A percentile compares a stretch with the other conserved stretches of the same genome.
Conservation (phyloP, 2,888 invertebrate genomes). For the Teleiodes luculella region DNA sequence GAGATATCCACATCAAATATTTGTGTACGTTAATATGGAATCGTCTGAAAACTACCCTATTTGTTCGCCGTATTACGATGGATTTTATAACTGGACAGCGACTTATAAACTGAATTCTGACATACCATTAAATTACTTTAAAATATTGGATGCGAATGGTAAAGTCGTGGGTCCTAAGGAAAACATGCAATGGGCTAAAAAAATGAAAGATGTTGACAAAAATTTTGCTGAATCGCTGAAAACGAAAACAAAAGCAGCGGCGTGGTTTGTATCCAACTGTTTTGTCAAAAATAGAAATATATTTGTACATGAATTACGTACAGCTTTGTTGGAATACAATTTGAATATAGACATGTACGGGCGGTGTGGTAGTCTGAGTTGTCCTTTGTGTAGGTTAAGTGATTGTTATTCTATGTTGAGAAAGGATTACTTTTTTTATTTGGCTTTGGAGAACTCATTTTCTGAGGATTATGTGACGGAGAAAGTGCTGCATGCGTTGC, state of each 20-base stretch:
- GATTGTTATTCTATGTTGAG: slow-evolving; percentile 23
- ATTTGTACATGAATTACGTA: slow-evolving; percentile 14
- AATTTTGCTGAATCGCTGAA: neutral
- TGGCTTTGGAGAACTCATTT: slow-evolving; percentile 34
- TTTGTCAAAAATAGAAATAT: slow-evolving; percentile 14
- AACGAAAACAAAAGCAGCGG: slow-evolving; percentile 27
- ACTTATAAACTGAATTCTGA: slow-evolving; percentile 28
- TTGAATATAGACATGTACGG: slow-evolving; percentile 30
- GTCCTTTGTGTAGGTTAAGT: slow-evolving; percentile 17
- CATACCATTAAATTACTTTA: slow-evolving; percentile 9
- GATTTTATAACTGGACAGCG: slow-evolving; percentile 31
- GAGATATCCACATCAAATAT: slow-evolving; percentile 22
- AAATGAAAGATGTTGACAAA: neutral
- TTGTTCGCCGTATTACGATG: slow-evolving; percentile 21
- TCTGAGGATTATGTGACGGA: slow-evolving; percentile 37
- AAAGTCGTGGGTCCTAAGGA: neutral
- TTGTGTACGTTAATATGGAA: slow-evolving; percentile 26
- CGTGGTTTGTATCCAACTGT: slow-evolving; percentile 32
- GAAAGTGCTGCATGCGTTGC: slow-evolving; percentile 41
- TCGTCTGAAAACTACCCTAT: slow-evolving; percentile 25
- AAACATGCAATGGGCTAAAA: neutral
- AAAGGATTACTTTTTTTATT: slow-evolving; percentile 35
- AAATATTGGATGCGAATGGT: slow-evolving; percentile 8
- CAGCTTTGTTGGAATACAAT: slow-evolving; percentile 17
- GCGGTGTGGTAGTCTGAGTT: slow-evolving; percentile 25